Evolutionary conservation across 2,113 vertebrate genomes (phyloP).

Genomic region (Tragelaphus scriptus): DNA sequence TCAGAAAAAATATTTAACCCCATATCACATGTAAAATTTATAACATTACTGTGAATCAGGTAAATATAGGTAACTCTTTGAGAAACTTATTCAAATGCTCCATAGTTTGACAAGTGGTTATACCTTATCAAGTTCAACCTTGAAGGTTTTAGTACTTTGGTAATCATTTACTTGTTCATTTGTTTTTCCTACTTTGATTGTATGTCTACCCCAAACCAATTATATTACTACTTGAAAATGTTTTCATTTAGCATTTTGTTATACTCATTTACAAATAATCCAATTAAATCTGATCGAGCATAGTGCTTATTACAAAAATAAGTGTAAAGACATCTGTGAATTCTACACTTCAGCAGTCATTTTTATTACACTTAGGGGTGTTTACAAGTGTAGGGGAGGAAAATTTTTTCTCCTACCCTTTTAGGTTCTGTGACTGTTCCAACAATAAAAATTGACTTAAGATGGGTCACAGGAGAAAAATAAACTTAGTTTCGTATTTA

Average conservation of each 20-base stretch:
- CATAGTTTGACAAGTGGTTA: not conserved
- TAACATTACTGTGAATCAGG: not conserved
- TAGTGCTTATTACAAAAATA: not conserved
- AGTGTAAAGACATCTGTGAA: not conserved
- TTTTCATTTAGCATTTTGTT: conserved; percentile 18
- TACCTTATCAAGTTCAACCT: not conserved
- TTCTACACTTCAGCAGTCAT: not conserved
- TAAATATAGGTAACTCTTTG: not conserved
- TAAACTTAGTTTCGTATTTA: not conserved
- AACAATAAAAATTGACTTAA: not conserved
- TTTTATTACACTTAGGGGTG: not conserved
- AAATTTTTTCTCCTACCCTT: not conserved
- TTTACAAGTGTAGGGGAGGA: not conserved
- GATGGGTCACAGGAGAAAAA: not conserved
- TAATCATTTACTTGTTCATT: not conserved
- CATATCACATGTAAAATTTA: conserved; percentile 31
- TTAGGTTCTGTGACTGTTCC: not conserved
- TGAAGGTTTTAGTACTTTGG: not conserved
- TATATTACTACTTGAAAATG: conserved; percentile 1
- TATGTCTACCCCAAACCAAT: not conserved
- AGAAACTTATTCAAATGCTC: not conserved
- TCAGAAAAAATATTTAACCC: conserved; percentile 28
- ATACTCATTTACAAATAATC: not conserved
- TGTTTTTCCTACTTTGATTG: not conserved
- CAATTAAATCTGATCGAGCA: not conserved